Percentiles rank a stretch among this genome's conserved stretches.
Evolutionary conservation across 1,140 invertebrate genomes (phyloP).

Genomic region (Acromyrmex echinatior): DNA sequence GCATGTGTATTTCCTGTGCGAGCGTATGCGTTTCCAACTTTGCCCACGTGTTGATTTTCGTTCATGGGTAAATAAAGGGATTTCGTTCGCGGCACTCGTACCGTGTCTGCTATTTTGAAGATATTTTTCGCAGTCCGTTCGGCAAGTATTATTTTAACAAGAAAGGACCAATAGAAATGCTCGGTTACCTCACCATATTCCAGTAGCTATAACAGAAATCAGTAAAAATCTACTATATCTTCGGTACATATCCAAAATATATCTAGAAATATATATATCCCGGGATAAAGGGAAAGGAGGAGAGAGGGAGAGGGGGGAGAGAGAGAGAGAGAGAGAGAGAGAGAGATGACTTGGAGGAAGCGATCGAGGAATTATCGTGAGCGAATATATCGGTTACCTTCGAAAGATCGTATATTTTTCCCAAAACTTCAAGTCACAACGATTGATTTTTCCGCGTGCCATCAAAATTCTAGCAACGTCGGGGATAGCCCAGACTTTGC

Average conservation of each 20-base stretch:
- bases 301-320: no score
- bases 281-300: no score
- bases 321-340: not conserved
- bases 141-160: slow-evolving; percentile 56
- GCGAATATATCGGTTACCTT: slow-evolving; percentile 24
- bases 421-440: slow-evolving; percentile 53
- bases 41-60: slow-evolving; percentile 64
- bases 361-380: not conserved
- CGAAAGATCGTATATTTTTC: slow-evolving; percentile 5
- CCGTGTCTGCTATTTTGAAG: slow-evolving; percentile 50
- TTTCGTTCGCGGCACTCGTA: slow-evolving; percentile 46
- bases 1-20: slow-evolving; percentile 38
- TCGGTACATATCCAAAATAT: not conserved
- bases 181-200: not conserved
- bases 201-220: slow-evolving; percentile 18
- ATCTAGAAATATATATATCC: not conserved
- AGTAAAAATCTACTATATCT: not conserved
- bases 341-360: not conserved
- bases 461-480: slow-evolving; percentile 74
- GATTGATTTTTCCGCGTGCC: slow-evolving; percentile 68
- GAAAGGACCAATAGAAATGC: slow-evolving; percentile 17
- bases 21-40: slow-evolving; percentile 47
- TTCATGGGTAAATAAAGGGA: slow-evolving; percentile 64
- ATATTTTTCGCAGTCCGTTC: slow-evolving; percentile 59
- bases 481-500: slow-evolving; percentile 72